Base-by-base conservation (phyloP, 2,888 invertebrate genomes). In the Coleophora flavipennella region DNA sequence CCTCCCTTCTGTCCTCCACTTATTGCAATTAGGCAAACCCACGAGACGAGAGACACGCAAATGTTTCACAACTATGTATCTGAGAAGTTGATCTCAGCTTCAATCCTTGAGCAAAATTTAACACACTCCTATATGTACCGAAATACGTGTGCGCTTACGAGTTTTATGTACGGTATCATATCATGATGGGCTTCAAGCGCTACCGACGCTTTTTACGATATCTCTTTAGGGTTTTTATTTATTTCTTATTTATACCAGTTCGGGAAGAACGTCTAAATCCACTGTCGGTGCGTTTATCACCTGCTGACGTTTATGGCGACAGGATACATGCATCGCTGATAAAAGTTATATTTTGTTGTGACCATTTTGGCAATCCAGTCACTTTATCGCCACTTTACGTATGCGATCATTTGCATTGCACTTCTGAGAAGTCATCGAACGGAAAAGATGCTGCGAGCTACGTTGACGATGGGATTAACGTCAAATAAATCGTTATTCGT, bases 201-300 rank as follows among this genome's bases (percentile, higher is more conserved):
- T 67, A 67, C 67, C 59, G 59, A 62, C 51, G 61, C 61, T 53
- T 61, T 62, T 67, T 65, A 67, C 61, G 62, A 58, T 57, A 53
- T 57, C 57, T 54, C 37, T 46, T 47, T 41, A 45, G 32, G 38
- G 3, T 47, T 44, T 46, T 45, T 43, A 44, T 55, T 54, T 57
- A 45, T 51, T 54, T 53, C 42, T 58, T 50, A 54, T 60, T 59
- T 56, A 51, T 44, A 43, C 46, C 25, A 33, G 42, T 47, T 38
- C 45, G 39, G 54, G 53, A 53, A 57, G 53, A 60, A 73, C 58
- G 65, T 72, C 75, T 76, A 72, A 73, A 75, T 76, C 59, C 60
- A 45, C 45, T 36, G 49, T 33, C 42, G 48, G 58, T 52, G 50
- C 57, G 55, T 70, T 69, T 72, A 71, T 73, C 67, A 59, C 49